Conservation (phyloP, 2,797 vertebrate species). For the Gila robusta region DNA sequence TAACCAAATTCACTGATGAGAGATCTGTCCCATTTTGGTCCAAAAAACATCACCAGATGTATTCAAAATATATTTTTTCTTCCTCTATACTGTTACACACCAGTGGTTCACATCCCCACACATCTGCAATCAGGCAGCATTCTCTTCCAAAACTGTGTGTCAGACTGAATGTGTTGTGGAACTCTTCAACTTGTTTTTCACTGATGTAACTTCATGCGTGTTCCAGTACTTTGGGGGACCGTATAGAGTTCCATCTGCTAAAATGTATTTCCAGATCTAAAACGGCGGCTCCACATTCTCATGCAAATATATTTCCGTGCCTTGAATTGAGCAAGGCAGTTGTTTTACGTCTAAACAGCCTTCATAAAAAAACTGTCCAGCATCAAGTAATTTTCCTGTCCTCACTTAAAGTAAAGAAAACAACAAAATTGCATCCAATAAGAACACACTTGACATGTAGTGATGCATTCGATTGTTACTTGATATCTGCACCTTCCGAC, state of each 20-base stretch:
- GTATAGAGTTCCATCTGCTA: slow-evolving; percentile 9
- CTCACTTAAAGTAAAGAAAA: not conserved
- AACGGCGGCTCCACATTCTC: slow-evolving; percentile 6
- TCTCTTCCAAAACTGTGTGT: slow-evolving; percentile 14
- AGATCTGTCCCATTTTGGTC: not conserved
- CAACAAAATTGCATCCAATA: not conserved
- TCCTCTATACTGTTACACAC: not conserved
- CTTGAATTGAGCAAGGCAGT: slow-evolving; percentile 5
- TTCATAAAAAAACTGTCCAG: not conserved
- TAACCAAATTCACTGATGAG: slow-evolving; percentile 60
- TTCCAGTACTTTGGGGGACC: slow-evolving; percentile 6
- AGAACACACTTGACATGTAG: not conserved
- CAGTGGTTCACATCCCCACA: slow-evolving; percentile 1
- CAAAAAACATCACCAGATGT: not conserved
- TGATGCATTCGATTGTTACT: not conserved
- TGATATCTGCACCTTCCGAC: not conserved
- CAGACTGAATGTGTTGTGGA: slow-evolving; percentile 26
- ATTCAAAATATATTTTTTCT: not conserved
- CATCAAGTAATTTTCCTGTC: not conserved
- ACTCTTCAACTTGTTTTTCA: slow-evolving; percentile 47
- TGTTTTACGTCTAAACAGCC: not conserved
- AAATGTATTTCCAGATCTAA: slow-evolving; percentile 28
- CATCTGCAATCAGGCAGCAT: slow-evolving; percentile 14
- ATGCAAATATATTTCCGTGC: slow-evolving; percentile 16
- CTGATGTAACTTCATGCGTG: slow-evolving; percentile 43